Evolutionary conservation across 2,888 invertebrate genomes (phyloP).

Genomic region (Eledone cirrhosa): DNA sequence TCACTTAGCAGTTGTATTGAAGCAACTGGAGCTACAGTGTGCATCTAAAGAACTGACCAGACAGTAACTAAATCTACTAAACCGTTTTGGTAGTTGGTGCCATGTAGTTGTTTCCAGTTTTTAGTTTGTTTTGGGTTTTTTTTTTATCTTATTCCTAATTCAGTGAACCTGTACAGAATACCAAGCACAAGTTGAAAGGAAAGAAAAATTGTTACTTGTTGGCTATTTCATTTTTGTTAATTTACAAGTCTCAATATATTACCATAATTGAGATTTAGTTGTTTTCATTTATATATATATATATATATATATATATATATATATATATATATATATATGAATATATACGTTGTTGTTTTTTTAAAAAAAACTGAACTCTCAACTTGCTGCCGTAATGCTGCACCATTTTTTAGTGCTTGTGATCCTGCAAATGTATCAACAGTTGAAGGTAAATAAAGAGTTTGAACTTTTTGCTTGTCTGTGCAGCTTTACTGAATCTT

Average conservation of each 20-base stretch:
- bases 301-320: no score
- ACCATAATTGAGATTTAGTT: no score
- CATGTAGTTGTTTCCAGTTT: slow-evolving; percentile 1
- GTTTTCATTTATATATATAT: no score
- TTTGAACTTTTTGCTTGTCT: slow-evolving; percentile 26
- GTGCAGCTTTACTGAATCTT: slow-evolving; percentile 20
- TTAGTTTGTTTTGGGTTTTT: not conserved
- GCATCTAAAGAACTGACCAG: slow-evolving; percentile 25
- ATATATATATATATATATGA: no score
- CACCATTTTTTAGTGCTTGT: slow-evolving; percentile 19
- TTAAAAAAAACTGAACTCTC: not conserved
- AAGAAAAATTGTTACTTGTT: slow-evolving; percentile 1
- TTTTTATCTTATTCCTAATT: slow-evolving; percentile 8
- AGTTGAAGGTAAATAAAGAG: slow-evolving; percentile 23
- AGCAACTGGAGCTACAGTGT: slow-evolving; percentile 12
- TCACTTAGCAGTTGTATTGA: slow-evolving; percentile 13
- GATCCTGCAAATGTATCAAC: slow-evolving; percentile 17
- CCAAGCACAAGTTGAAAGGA: slow-evolving; percentile 25
- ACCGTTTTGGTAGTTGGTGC: slow-evolving; percentile 8
- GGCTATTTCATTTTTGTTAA: not conserved
- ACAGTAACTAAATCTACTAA: slow-evolving; percentile 4
- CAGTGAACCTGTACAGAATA: slow-evolving; percentile 28
- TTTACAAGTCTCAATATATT: not conserved
- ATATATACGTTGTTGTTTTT: no score
- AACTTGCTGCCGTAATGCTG: slow-evolving; percentile 21